phyloP scores from a whole-genome alignment of 2,113 vertebrate species.

The Seriola aureovittata region DNA sequence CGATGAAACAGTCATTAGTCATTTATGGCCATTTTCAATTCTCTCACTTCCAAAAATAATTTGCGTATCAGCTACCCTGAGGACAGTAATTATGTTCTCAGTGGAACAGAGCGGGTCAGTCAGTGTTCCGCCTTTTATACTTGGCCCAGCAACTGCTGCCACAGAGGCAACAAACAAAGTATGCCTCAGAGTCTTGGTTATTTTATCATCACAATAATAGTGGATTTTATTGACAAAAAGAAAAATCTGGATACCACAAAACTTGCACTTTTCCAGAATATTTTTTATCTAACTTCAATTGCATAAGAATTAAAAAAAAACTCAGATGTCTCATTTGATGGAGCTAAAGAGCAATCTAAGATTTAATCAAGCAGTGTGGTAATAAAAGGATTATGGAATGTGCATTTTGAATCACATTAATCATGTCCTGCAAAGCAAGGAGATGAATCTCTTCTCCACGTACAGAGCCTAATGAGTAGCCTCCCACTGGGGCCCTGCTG shows the following conservation, averaged over 20 bases:
- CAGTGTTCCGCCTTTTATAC: background rate
- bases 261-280: background rate
- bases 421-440: slow-evolving; percentile 19
- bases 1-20: background rate
- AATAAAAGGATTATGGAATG: slow-evolving; percentile 7
- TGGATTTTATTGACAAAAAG: background rate
- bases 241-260: background rate
- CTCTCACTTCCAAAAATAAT: slow-evolving; percentile 21
- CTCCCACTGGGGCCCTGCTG: background rate
- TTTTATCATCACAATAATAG: background rate
- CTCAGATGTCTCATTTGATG: background rate
- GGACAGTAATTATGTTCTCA: slow-evolving; percentile 18
- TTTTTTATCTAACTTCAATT: background rate
- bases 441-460: slow-evolving; percentile 4
- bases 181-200: slow-evolving; percentile 1
- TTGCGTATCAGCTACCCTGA: background rate
- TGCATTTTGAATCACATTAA: slow-evolving; percentile 19
- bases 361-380: slow-evolving; percentile 19
- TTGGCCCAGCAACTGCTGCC: slow-evolving; percentile 1
- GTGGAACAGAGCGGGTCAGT: background rate
- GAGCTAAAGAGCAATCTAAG: background rate
- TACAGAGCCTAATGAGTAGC: slow-evolving; percentile 39
- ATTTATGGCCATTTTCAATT: slow-evolving; percentile 19
- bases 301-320: background rate
- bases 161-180: slow-evolving; percentile 13